These are phyloP conservation scores for Canis aureus DNA, from an alignment of 2,113 vertebrate genomes.

Conservation along the genomic window DNA sequence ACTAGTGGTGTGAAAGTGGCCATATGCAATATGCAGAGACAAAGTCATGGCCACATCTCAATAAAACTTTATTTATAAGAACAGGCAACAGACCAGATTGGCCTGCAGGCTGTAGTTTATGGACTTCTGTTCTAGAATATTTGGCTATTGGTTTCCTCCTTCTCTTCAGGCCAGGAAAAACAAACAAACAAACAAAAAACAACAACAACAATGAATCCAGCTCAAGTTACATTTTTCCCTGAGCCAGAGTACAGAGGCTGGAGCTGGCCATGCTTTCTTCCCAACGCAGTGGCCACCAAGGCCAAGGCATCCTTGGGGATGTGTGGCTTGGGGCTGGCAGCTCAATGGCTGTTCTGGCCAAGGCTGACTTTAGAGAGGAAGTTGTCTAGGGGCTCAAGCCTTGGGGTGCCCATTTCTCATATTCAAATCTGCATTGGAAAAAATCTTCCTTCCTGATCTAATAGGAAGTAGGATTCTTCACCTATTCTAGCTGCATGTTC, in stretches of 20 bases:
- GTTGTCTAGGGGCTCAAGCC: background rate
- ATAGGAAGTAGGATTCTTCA: background rate
- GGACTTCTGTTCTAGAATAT: background rate
- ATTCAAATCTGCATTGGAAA: background rate
- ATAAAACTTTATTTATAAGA: conserved; percentile 17
- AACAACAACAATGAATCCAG: background rate
- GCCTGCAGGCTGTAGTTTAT: background rate
- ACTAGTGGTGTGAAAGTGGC: background rate
- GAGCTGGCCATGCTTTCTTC: background rate
- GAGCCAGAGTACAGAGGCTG: background rate
- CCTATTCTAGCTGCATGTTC: background rate
- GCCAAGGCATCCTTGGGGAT: background rate
- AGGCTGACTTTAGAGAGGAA: background rate
- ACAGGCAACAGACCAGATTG: background rate
- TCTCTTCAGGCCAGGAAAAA: background rate
- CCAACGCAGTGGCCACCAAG: background rate
- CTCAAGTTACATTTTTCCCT: background rate
- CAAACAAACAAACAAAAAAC: too few species aligned
- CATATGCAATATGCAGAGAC: background rate
- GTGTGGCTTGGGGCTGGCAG: too few species aligned
- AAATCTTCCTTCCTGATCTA: background rate
- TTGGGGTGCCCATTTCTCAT: background rate
- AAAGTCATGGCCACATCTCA: too few species aligned
- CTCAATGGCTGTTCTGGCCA: background rate
- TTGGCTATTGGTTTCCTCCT: background rate